Evolutionary conservation across 1,140 invertebrate genomes (phyloP), one percentile per base, ranked within the genome.

Genomic region (Copidosoma floridanum): DNA sequence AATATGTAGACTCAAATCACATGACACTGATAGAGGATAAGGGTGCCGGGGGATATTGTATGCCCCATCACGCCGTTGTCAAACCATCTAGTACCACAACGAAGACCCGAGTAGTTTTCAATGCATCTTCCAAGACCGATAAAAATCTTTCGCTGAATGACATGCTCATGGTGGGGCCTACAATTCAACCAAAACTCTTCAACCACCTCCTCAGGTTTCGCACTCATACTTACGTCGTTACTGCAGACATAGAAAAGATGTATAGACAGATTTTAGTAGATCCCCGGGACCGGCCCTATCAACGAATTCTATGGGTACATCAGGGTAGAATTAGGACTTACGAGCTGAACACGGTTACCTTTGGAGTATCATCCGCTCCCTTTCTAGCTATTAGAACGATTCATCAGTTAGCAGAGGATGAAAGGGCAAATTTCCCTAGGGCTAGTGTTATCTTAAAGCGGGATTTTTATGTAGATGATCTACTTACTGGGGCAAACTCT

Each of bases 191-290:
- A 7, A 23, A 38, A 23, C 8, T 48, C 1, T 40, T 10, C 7
- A n/a, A n/a, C n/a, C n/a, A n/a, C n/a, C n/a, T n/a, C n/a, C n/a
- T 57, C 2, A 29, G 32, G 2, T 57, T 57, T 21, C 23, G 55
- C 24, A 20, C 41, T 18, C 20, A 48, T 18, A 48, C 2, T 4
- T 57, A 32, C 27, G 44, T 38, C 5, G 6, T 57, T 7, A 46
- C 35, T 8, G 55, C 55, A 4, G 55, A 57, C 18, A 57, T 57
- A 16, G 44, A 47, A 16, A 57, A 48, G 40, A 48, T 57, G 44
- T 57, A 38, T 26, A 3, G 29, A 40, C 44, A 48, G 55, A 57
- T 12, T 29, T 48, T 27, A 18, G 55, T n/a, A 6, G 14, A n/a
- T n/a, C n/a, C n/a, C n/a, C n/a, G n/a, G n/a, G n/a, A n/a, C n/a